phyloP scores from a whole-genome alignment of 1,140 invertebrate genomes.

The Bombus difficillimus region DNA sequence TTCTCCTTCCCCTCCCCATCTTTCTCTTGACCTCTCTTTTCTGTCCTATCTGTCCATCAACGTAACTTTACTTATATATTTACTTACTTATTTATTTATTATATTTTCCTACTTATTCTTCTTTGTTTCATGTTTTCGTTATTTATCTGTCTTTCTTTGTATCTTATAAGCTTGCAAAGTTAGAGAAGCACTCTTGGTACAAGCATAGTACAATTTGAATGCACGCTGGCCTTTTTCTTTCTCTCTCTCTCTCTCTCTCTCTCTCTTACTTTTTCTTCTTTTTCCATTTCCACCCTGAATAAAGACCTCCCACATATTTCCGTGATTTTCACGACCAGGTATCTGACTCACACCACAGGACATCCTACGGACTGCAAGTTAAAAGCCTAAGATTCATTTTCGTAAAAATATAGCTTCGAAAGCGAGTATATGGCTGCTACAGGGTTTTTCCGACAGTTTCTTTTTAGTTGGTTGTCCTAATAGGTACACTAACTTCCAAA shows the following conservation, averaged over 20 bases:
- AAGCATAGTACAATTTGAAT: not conserved
- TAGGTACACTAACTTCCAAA: too few species aligned
- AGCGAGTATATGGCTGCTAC: too few species aligned
- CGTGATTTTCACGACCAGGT: slow-evolving; percentile 48
- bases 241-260: not conserved
- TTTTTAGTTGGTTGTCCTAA: too few species aligned
- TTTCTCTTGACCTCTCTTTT: not conserved
- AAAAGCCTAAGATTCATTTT: slow-evolving; percentile 24
- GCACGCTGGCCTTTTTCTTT: not conserved
- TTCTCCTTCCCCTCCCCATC: slow-evolving; percentile 1
- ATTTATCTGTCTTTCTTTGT: not conserved
- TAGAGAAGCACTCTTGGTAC: not conserved
- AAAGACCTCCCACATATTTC: slow-evolving; percentile 65
- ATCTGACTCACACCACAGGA: slow-evolving; percentile 39
- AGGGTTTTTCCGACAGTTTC: too few species aligned
- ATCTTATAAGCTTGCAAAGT: not conserved
- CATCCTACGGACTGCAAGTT: slow-evolving; percentile 1
- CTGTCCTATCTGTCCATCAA: not conserved
- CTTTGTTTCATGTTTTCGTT: not conserved
- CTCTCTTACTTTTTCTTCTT: slow-evolving; percentile 16
- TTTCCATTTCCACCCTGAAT: slow-evolving; percentile 9
- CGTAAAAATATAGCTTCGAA: too few species aligned
- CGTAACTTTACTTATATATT: not conserved
- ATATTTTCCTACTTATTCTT: not conserved
- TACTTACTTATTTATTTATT: not conserved